Base-by-base conservation (phyloP, 2,888 invertebrate genomes). In the Entomobrya proxima region DNA sequence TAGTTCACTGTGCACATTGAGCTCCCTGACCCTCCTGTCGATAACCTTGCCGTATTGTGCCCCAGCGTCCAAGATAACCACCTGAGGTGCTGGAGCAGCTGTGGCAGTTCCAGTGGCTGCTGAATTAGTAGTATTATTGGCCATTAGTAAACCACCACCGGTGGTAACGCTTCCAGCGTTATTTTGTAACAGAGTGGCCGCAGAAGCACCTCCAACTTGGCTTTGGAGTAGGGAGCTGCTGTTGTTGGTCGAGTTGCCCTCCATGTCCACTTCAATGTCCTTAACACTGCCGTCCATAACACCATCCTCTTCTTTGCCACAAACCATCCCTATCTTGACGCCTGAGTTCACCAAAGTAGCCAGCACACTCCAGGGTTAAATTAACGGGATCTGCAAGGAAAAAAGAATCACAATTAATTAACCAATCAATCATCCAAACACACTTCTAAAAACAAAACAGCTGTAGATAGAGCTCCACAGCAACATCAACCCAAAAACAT, bases 1-100 rank as follows among this genome's bases (percentile, higher is more conserved):
- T 91, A 99, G 96, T 91, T 98, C 98, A 18, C 98, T 96, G 92
- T 98, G 97, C 82, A 99, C 96, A 92, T 95, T 95, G 90, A 98
- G 93, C 92, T 99, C 99, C 52, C 99, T 95, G 32, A 99, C 95
- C 92, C 96, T 95, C 86, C 99, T 95, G 91, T 95, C 95, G 91
- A 95, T 96, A 91, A 99, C 97, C 95, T 99, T 99, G 90, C 98
- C 99, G 94, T 99, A 99, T 92, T 99, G 99, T 89, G 99, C 98
- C 84, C 99, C 99, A 87, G 99, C 99, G 93, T 99, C 99, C 91
- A 99, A 94, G 91, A 99, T 98, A 91, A 96, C 98, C 89, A 99
- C 95, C 88, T 89, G 87, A 30, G 89, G 88, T 35, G 58, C 84
- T n/a, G 88, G 85, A 18, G 82, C 37, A 18, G 50, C 74, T 18